These are phyloP conservation scores for Xestia ashworthii DNA, from an alignment of 2,888 invertebrate genomes.

Conservation along the genomic window DNA sequence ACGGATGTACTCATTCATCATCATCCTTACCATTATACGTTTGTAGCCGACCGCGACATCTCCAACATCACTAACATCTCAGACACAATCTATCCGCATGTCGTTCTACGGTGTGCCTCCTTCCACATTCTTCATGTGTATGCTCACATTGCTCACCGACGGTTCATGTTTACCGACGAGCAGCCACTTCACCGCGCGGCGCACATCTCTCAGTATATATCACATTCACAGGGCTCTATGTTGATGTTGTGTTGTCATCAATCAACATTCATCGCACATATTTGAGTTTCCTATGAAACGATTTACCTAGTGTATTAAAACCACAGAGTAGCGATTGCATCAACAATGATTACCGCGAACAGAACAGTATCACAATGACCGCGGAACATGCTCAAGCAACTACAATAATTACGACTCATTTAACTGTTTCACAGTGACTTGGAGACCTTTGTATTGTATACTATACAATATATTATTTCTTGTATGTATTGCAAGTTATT, in stretches of 20 bases:
- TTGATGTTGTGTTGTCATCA: neutral
- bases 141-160: neutral
- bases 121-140: neutral
- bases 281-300: conserved; percentile 1
- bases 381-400: conserved; percentile 14
- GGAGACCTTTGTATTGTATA: conserved; percentile 10
- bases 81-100: too few relatives aligned
- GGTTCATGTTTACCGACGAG: neutral
- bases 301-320: neutral
- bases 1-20: neutral
- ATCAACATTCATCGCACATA: conserved; percentile 1
- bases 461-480: neutral
- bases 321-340: conserved; percentile 22
- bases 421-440: conserved; percentile 7
- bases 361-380: conserved; percentile 13
- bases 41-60: neutral
- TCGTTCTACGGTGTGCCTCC: neutral
- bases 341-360: conserved; percentile 12
- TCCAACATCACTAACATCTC: neutral
- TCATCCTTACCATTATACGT: too few relatives aligned
- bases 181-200: neutral
- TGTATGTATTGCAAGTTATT: neutral
- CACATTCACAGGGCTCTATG: neutral
- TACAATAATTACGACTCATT: conserved; percentile 12
- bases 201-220: too few relatives aligned